phyloP scores from a whole-genome alignment of 2,113 vertebrate genomes.

The Pituophis catenifer region DNA sequence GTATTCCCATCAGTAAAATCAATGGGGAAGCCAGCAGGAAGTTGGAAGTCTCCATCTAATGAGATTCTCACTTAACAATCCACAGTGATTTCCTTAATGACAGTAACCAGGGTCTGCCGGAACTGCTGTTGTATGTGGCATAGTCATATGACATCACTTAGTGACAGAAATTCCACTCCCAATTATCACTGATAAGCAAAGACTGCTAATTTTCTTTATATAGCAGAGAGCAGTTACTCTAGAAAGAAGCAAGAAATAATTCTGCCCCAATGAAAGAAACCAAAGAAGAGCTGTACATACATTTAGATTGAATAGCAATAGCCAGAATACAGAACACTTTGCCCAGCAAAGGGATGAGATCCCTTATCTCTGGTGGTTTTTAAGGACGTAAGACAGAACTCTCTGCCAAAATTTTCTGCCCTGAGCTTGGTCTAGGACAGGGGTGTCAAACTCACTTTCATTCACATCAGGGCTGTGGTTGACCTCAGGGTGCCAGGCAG shows the following conservation, averaged over 20 bases:
- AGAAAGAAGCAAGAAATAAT: not conserved
- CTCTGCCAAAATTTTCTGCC: not conserved
- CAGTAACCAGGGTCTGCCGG: not conserved
- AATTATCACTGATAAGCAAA: not conserved
- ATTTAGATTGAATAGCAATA: not conserved
- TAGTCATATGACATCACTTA: not conserved
- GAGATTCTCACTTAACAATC: not conserved
- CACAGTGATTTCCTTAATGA: not conserved
- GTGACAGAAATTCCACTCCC: not conserved
- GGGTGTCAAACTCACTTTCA: too few species aligned
- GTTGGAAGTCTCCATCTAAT: not conserved
- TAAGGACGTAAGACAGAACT: not conserved
- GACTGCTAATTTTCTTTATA: not conserved
- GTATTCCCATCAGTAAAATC: not conserved
- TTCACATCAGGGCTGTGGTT: too few species aligned
- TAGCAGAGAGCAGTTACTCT: not conserved
- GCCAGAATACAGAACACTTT: not conserved
- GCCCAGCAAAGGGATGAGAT: not conserved
- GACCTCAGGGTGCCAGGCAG: too few species aligned
- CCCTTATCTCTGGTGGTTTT: not conserved
- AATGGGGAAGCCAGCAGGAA: not conserved
- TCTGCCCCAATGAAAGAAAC: not conserved
- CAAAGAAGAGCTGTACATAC: not conserved
- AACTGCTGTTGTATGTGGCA: not conserved
- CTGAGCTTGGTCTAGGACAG: not conserved